Percentiles rank a stretch among this genome's conserved stretches.
These are phyloP conservation scores for Amiota minor DNA, from an alignment of 2,888 invertebrate species.

Conservation along the genomic window DNA sequence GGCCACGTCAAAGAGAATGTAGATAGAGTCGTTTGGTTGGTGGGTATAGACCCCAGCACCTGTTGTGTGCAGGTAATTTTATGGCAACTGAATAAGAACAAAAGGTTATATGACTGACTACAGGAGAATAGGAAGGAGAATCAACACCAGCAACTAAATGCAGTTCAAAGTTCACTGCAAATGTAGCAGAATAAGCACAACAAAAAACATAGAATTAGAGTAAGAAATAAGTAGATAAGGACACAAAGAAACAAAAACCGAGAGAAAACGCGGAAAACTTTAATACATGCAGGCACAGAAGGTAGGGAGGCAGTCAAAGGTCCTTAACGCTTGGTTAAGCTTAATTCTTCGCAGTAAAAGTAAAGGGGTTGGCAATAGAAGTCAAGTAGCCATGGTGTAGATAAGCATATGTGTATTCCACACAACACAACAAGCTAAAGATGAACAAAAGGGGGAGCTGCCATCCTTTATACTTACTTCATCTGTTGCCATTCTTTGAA, in stretches of 20 bases:
- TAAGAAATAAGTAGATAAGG: neutral
- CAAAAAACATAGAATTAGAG: neutral
- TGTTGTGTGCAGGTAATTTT: conserved; percentile 28
- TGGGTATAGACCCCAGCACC: neutral
- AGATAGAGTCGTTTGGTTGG: neutral
- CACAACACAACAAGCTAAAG: too few species aligned
- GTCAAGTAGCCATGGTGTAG: too few species aligned
- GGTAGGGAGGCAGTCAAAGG: too few species aligned
- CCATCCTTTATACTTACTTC: too few species aligned
- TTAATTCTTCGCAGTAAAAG: too few species aligned
- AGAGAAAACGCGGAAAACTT: too few species aligned
- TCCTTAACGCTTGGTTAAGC: too few species aligned
- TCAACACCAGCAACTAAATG: neutral
- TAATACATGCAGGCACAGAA: too few species aligned
- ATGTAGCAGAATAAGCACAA: neutral
- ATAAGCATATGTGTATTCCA: too few species aligned
- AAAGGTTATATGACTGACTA: neutral
- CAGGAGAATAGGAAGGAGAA: neutral
- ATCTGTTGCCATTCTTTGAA: too few species aligned
- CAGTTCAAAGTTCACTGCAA: neutral
- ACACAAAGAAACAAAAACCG: neutral
- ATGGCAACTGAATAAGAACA: conserved; percentile 10
- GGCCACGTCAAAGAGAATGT: neutral
- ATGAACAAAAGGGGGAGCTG: too few species aligned
- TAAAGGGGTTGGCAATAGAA: too few species aligned